Conservation (phyloP, 2,113 vertebrate genomes). For the Mesitornis unicolor region DNA sequence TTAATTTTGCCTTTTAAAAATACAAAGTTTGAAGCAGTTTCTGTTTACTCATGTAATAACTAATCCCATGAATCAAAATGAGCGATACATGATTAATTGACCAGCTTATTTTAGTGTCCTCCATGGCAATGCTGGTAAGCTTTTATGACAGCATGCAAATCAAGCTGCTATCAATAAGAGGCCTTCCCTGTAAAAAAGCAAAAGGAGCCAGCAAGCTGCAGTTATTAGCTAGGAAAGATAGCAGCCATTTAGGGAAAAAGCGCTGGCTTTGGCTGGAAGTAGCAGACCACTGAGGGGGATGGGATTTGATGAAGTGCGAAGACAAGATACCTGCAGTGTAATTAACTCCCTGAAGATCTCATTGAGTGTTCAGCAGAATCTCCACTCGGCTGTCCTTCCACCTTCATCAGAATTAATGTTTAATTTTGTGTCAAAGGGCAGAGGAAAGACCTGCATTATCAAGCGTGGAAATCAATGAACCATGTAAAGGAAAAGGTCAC, state of each 20-base stretch:
- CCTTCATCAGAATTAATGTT: slow-evolving; percentile 55
- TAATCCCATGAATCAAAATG: slow-evolving; percentile 30
- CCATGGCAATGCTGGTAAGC: background rate
- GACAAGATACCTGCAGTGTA: slow-evolving; percentile 32
- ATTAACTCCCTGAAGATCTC: slow-evolving; percentile 60
- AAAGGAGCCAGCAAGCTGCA: background rate
- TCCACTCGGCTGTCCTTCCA: background rate
- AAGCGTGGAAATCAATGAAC: slow-evolving; percentile 27
- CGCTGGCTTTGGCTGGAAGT: slow-evolving; percentile 30
- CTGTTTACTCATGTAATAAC: slow-evolving; percentile 57
- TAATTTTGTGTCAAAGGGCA: slow-evolving; percentile 60
- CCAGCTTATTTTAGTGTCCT: slow-evolving; percentile 14
- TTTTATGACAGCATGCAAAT: slow-evolving; percentile 33
- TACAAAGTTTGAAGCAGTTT: slow-evolving; percentile 39
- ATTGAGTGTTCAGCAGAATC: background rate
- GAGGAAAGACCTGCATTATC: slow-evolving; percentile 1
- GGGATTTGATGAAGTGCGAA: slow-evolving; percentile 11
- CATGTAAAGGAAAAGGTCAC: background rate
- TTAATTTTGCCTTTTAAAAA: slow-evolving; percentile 59
- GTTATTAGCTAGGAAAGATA: background rate
- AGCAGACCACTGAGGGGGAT: background rate
- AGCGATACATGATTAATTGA: slow-evolving; percentile 42
- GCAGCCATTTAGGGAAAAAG: background rate
- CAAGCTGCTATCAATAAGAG: background rate
- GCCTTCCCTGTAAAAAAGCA: background rate